Evolutionary conservation across 2,797 vertebrate genomes (phyloP).

Genomic region (Coreius guichenoti): DNA sequence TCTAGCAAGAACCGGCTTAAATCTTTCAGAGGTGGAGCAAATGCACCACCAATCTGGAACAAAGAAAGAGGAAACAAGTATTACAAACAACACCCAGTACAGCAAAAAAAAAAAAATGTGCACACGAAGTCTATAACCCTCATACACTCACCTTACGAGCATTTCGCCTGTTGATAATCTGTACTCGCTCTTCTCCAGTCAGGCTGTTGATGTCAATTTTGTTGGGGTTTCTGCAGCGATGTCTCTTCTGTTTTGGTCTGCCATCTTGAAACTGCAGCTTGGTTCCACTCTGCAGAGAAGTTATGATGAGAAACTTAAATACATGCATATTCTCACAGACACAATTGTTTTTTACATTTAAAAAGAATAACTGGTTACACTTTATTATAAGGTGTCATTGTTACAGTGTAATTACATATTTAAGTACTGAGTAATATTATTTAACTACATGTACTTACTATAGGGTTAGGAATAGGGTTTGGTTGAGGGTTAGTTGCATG

Average conservation of each 20-base stretch:
- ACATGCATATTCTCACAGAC: neutral
- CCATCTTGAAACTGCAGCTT: constrained; percentile 93
- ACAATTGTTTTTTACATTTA: neutral
- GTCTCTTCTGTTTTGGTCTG: constrained; percentile 96
- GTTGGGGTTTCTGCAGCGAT: constrained; percentile 96
- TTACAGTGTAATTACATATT: too few species aligned
- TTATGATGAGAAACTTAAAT: neutral
- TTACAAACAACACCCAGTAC: neutral
- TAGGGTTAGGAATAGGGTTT: too few species aligned
- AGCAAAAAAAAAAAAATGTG: neutral
- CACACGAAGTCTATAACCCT: neutral
- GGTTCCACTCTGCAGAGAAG: constrained; percentile 75
- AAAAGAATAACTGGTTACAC: neutral
- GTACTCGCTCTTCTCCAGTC: constrained; percentile 96
- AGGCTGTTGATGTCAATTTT: constrained; percentile 97
- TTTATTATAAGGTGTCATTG: too few species aligned
- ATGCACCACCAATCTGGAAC: constrained; percentile 93
- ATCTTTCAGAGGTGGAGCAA: constrained; percentile 96
- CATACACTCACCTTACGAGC: constrained; percentile 87
- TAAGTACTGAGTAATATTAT: too few species aligned
- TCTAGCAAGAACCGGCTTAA: constrained; percentile 96
- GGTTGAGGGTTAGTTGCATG: too few species aligned
- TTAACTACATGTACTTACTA: too few species aligned
- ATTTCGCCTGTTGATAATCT: constrained; percentile 97
- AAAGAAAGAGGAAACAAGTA: constrained; percentile 52